These are phyloP conservation scores for Daphoenositta chrysoptera DNA, from an alignment of 2,113 vertebrate species.

Conservation along the genomic window DNA sequence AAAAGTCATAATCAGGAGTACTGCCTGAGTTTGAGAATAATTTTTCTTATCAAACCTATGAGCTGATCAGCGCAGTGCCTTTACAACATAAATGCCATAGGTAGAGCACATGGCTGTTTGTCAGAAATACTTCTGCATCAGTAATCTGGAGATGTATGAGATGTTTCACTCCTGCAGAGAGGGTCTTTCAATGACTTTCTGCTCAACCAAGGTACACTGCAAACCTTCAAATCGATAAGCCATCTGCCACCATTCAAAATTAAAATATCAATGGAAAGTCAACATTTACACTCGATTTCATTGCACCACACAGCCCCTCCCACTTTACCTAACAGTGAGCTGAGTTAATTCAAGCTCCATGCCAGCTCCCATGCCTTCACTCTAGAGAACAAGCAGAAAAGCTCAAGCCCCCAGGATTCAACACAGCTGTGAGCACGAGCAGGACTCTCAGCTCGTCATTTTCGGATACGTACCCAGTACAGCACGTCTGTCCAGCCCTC, in stretches of 20 bases:
- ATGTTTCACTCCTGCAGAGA: not conserved
- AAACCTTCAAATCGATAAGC: not conserved
- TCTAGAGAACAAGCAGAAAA: not conserved
- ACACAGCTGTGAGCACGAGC: accelerated
- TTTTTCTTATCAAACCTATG: not conserved
- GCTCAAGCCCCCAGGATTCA: not conserved
- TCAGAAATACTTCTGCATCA: not conserved
- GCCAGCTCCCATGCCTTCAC: not conserved
- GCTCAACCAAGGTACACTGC: not conserved
- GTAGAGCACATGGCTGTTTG: too few relatives aligned
- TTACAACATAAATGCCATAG: not conserved
- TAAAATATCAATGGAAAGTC: not conserved
- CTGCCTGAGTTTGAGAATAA: not conserved
- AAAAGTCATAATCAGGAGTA: not conserved
- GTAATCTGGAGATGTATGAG: not conserved
- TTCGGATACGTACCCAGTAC: slow-evolving; percentile 90
- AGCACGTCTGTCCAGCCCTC: slow-evolving; percentile 98
- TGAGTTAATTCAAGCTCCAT: slow-evolving; percentile 7
- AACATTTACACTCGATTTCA: not conserved
- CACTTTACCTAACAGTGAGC: not conserved
- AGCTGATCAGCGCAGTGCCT: not conserved
- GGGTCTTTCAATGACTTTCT: not conserved
- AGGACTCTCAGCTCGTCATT: not conserved
- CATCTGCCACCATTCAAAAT: not conserved
- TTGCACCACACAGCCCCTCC: not conserved